Evolutionary conservation across 2,888 invertebrate genomes (phyloP).

Genomic region (Drosophila quinaria): DNA sequence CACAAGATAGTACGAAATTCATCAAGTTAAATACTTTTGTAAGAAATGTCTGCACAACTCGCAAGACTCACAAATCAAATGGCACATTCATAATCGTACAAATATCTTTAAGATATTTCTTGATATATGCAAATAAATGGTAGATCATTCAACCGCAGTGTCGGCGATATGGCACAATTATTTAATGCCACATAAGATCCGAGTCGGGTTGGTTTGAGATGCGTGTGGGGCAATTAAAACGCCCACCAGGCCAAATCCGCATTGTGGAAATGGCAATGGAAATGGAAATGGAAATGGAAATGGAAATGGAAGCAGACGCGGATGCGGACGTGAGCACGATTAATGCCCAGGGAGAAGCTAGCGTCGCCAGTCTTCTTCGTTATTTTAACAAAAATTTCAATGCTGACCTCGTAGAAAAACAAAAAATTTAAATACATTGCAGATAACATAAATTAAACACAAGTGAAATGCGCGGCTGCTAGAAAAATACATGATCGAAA

Average conservation of each 20-base stretch:
- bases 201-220: conserved; percentile 5
- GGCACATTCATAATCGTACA: conserved; percentile 1
- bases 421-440: conserved; percentile 43
- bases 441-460: conserved; percentile 66
- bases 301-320: conserved; percentile 29
- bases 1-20: conserved; percentile 1
- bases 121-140: conserved; percentile 2
- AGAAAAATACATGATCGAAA: conserved; percentile 66
- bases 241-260: conserved; percentile 46
- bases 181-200: conserved; percentile 50
- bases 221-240: conserved; percentile 65
- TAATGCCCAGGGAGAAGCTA: conserved; percentile 45
- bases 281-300: conserved; percentile 10
- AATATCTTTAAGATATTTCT: not conserved
- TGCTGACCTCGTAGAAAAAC: conserved; percentile 70
- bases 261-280: not conserved
- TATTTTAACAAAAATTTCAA: conserved; percentile 55
- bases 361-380: conserved; percentile 32
- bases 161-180: conserved; percentile 52
- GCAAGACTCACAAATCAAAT: conserved; percentile 14
- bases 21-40: conserved; percentile 1
- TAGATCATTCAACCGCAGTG: conserved; percentile 57
- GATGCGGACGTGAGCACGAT: conserved; percentile 24
- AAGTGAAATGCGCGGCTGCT: conserved; percentile 56
- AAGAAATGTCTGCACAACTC: conserved; percentile 11